Percentiles rank a stretch among this genome's conserved stretches.
Conservation (phyloP, 2,888 invertebrate genomes). For the Folsomia candida region DNA sequence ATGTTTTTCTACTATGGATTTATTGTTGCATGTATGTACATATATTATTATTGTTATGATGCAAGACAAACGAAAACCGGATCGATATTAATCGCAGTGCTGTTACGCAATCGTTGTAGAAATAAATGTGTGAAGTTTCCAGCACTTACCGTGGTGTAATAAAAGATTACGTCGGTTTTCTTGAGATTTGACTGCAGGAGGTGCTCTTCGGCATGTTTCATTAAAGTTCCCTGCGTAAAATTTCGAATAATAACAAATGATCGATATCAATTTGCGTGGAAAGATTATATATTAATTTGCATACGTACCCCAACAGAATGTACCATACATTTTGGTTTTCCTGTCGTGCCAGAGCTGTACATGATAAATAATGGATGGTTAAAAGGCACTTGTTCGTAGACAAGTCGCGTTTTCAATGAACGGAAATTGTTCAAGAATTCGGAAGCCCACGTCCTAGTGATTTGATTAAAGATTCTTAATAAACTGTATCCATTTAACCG, state of each 20-base stretch:
- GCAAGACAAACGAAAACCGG: too few species aligned
- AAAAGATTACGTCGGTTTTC: conserved; percentile 58
- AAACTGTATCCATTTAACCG: background rate
- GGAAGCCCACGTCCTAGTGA: conserved; percentile 36
- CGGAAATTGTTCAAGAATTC: conserved; percentile 39
- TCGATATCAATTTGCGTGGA: too few species aligned
- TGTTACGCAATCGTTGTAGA: too few species aligned
- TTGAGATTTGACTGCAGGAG: conserved; percentile 58
- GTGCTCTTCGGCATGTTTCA: conserved; percentile 61
- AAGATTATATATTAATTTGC: conserved; percentile 7
- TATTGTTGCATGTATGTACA: too few species aligned
- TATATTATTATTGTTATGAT: too few species aligned
- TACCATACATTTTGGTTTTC: conserved; percentile 61
- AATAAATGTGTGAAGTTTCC: too few species aligned
- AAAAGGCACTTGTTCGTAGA: conserved; percentile 59
- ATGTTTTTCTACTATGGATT: too few species aligned
- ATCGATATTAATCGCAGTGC: too few species aligned
- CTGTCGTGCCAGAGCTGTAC: conserved; percentile 63
- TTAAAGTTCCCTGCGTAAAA: conserved; percentile 57
- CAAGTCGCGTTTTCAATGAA: conserved; percentile 22
- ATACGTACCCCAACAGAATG: conserved; percentile 60
- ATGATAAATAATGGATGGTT: conserved; percentile 60
- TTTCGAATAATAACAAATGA: too few species aligned
- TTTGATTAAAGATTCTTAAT: background rate
- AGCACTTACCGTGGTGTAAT: conserved; percentile 59